Percentiles rank a stretch among this genome's conserved stretches.
These are phyloP conservation scores for Ruditapes philippinarum DNA, from an alignment of 1,140 invertebrate species.

Conservation along the genomic window DNA sequence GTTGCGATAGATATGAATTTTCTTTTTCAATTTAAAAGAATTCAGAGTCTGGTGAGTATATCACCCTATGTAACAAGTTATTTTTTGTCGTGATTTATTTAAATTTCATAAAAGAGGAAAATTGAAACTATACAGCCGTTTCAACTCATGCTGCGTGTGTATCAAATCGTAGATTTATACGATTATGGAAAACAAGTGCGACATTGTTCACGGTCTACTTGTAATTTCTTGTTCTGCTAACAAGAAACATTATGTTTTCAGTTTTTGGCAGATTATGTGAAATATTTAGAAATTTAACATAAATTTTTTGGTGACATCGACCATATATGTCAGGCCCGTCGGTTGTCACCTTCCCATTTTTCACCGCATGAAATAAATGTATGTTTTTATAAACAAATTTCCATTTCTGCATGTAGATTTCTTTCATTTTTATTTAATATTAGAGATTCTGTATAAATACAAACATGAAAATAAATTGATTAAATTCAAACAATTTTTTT, in stretches of 20 bases:
- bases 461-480: too few relatives aligned
- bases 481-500: too few relatives aligned
- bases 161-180: conserved; percentile 10
- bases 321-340: too few relatives aligned
- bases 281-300: background rate
- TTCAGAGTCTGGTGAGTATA: background rate
- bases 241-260: conserved; percentile 3
- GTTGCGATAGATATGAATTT: background rate
- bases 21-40: background rate
- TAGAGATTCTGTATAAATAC: too few relatives aligned
- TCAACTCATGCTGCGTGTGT: conserved; percentile 1
- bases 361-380: too few relatives aligned
- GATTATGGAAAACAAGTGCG: background rate
- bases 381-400: too few relatives aligned
- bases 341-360: too few relatives aligned
- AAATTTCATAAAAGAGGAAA: conserved; percentile 4
- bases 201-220: conserved; percentile 12
- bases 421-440: too few relatives aligned
- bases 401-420: too few relatives aligned
- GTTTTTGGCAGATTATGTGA: background rate
- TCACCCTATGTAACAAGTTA: background rate
- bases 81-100: conserved; percentile 26
- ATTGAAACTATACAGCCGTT: background rate
- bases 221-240: conserved; percentile 2
- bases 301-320: too few relatives aligned